Base-by-base conservation (phyloP, 2,113 vertebrate genomes). In the Pardalotus punctatus region DNA sequence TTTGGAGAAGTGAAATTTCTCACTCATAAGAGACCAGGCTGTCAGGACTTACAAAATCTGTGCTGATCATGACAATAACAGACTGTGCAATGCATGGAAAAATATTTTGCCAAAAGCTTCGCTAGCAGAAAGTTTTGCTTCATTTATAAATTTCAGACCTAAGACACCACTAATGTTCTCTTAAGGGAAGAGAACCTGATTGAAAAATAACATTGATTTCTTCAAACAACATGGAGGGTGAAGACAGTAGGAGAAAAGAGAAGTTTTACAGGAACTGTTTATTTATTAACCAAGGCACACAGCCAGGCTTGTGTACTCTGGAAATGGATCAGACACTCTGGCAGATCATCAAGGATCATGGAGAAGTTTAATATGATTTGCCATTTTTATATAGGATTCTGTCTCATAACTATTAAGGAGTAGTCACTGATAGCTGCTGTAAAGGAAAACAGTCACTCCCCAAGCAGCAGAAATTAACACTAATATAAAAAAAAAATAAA, bases 211-310 rank as follows among this genome's bases (percentile, higher is more conserved):
- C 33, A 31, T 43, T 27, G 66, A 80, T 73, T 88, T 95, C 92
- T 97, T 96, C 81, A 89, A 93, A 85, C 62, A 85, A 29, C 92
- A 61, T 4, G 53, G 81, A 91, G 33, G 25, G 82, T 95, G 96
- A 95, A 94, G 70, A 36, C 14, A 23, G 58, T 40, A 50, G 73
- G 35, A 88, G 82, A 80, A 93, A 48, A 66, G 83, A 65, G 72
- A 72, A 94, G 31, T 96, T 97, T 96, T 96, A 64, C 79, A 88
- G 88, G 88, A 95, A 88, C 76, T 94, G 47, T 93, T 91, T 92
- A 85, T 54, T 96, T 96, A 92, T 95, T 96, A 97, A 97, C 16
- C 50, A 51, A 47, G 81, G 54, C 78, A 53, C 72, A 70, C 25
- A 94, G 42, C 38, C 67, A 83, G 86, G 61, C 58, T 94, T 20